phyloP scores from a whole-genome alignment of 2,113 vertebrate species.

The Halichoeres trimaculatus region DNA sequence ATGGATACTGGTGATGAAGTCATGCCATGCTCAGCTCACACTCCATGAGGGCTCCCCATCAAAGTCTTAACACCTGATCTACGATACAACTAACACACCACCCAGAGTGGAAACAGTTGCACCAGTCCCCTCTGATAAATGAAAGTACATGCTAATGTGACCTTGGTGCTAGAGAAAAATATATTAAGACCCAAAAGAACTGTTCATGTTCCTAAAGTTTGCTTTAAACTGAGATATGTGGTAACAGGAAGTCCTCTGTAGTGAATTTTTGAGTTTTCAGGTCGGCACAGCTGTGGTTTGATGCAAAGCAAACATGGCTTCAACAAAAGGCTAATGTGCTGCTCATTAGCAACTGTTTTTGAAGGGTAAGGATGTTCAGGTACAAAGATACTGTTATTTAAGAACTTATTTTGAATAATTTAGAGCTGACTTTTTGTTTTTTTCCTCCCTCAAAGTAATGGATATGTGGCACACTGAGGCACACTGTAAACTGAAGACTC shows the following conservation, averaged over 20 bases:
- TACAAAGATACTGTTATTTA: neutral
- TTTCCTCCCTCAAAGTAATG: slow-evolving; percentile 35
- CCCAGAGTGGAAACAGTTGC: slow-evolving; percentile 52
- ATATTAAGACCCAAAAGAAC: no score
- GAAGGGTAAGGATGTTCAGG: no score
- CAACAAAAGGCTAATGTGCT: no score
- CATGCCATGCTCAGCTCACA: slow-evolving; percentile 53
- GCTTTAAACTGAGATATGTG: neutral
- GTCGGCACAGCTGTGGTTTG: no score
- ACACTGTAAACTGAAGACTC: slow-evolving; percentile 71
- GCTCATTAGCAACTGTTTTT: no score
- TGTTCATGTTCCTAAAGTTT: no score
- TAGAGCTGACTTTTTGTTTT: slow-evolving; percentile 66
- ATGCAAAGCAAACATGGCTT: no score
- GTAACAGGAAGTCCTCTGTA: no score
- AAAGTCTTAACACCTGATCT: slow-evolving; percentile 68
- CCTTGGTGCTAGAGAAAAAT: neutral
- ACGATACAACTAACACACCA: slow-evolving; percentile 34
- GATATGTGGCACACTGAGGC: slow-evolving; percentile 48
- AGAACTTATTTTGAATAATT: slow-evolving; percentile 22
- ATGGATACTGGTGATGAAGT: slow-evolving; percentile 74
- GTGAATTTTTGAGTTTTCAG: neutral
- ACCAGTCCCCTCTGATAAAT: slow-evolving; percentile 25
- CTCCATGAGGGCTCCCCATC: slow-evolving; percentile 42
- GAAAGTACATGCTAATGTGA: slow-evolving; percentile 35